phyloP scores from a whole-genome alignment of 2,113 vertebrate genomes.

The Aptenodytes patagonicus region DNA sequence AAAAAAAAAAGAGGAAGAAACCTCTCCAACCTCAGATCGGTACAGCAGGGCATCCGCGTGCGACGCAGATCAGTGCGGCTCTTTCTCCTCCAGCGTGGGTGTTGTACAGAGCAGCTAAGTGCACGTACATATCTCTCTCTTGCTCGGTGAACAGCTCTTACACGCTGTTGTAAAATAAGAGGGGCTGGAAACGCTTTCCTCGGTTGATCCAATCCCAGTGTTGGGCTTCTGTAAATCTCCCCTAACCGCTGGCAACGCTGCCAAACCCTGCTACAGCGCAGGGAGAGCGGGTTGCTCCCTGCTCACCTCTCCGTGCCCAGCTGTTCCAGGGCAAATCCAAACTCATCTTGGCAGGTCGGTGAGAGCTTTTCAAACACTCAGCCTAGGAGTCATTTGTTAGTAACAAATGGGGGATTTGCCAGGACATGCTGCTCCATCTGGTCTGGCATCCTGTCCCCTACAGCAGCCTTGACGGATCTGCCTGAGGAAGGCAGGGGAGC shows the following conservation, averaged over 20 bases:
- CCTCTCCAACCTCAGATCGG: background rate
- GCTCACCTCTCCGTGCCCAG: background rate
- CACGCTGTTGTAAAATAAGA: background rate
- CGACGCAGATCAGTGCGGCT: accelerated
- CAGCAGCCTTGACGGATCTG: background rate
- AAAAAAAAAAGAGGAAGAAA: background rate
- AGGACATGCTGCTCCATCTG: constrained; percentile 59
- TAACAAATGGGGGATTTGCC: constrained; percentile 53
- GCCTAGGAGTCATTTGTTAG: constrained; percentile 55
- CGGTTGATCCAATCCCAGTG: background rate
- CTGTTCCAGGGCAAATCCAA: constrained; percentile 52
- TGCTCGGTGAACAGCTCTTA: background rate
- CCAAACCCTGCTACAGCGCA: background rate
- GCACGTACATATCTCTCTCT: background rate
- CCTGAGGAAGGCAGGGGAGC: background rate
- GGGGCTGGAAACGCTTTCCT: background rate
- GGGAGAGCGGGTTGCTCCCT: background rate
- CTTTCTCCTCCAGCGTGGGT: accelerated
- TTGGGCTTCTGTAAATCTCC: constrained; percentile 4
- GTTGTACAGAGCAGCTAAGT: background rate
- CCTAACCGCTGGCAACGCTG: background rate
- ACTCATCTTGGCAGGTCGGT: constrained; percentile 31
- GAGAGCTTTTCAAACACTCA: constrained; percentile 49
- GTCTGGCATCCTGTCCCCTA: constrained; percentile 49
- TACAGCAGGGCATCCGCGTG: accelerated